These are phyloP conservation scores for Ectropis grisescens DNA, from an alignment of 1,140 invertebrate genomes.

Conservation along the genomic window DNA sequence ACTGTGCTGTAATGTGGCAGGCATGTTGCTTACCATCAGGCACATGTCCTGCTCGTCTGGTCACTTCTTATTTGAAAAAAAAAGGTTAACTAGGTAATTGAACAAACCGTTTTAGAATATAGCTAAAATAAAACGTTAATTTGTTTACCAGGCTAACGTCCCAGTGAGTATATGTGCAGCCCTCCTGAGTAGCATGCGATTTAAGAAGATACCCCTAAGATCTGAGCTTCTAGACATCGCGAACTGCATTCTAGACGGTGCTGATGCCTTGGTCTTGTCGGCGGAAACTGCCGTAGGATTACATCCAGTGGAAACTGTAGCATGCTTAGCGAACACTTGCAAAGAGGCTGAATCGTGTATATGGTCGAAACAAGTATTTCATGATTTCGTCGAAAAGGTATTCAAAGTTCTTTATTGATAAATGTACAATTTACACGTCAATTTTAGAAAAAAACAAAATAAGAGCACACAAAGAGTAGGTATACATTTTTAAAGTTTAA, in stretches of 20 bases:
- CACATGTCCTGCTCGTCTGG: too few species aligned
- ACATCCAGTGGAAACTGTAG: slow-evolving; percentile 77
- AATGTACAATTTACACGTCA: too few species aligned
- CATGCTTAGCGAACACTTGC: slow-evolving; percentile 78
- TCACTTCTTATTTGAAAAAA: too few species aligned
- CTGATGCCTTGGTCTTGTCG: slow-evolving; percentile 81
- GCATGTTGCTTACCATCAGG: too few species aligned
- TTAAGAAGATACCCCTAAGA: slow-evolving; percentile 75
- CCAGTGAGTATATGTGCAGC: slow-evolving; percentile 43
- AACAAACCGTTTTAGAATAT: too few species aligned
- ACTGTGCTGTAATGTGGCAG: too few species aligned
- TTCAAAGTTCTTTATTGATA: too few species aligned
- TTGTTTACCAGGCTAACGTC: slow-evolving; percentile 54
- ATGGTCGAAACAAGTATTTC: slow-evolving; percentile 82
- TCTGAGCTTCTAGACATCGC: slow-evolving; percentile 82
- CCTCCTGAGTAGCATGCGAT: slow-evolving; percentile 50
- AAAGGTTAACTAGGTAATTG: too few species aligned
- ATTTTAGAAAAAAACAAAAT: too few species aligned
- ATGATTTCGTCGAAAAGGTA: slow-evolving; percentile 74
- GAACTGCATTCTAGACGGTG: slow-evolving; percentile 84
- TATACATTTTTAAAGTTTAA: too few species aligned
- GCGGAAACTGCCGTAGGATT: slow-evolving; percentile 82
- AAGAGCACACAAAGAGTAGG: too few species aligned
- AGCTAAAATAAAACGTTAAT: too few species aligned
- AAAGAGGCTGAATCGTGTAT: slow-evolving; percentile 88